Evolutionary conservation across 2,888 invertebrate genomes (phyloP).

Genomic region (Hydropsyche betteni): DNA sequence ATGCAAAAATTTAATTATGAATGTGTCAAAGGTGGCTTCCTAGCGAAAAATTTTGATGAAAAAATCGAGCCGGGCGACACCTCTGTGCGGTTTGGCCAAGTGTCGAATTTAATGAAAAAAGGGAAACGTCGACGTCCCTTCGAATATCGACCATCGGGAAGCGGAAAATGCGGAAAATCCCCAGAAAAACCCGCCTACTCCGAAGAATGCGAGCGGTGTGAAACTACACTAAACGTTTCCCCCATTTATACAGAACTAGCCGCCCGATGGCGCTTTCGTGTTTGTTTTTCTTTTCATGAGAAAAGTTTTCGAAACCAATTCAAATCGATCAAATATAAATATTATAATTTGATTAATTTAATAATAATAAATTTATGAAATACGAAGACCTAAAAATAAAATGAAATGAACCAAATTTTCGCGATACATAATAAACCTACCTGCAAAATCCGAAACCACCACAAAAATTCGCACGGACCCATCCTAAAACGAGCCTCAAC

Average conservation of each 20-base stretch:
- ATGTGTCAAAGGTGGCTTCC: not conserved
- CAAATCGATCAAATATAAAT: not conserved
- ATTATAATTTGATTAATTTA: too few relatives aligned
- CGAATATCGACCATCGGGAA: slow-evolving; percentile 41
- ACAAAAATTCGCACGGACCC: not conserved
- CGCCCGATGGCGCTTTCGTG: slow-evolving; percentile 32
- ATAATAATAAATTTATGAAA: too few relatives aligned
- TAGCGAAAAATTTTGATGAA: slow-evolving; percentile 15
- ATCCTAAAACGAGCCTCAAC: not conserved
- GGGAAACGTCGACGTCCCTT: slow-evolving; percentile 13
- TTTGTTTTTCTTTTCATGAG: not conserved
- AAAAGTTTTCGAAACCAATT: too few relatives aligned
- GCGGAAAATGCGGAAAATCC: slow-evolving; percentile 34
- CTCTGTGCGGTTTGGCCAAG: slow-evolving; percentile 44
- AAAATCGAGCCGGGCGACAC: slow-evolving; percentile 38
- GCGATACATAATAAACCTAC: too few relatives aligned
- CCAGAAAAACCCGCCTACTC: slow-evolving; percentile 29
- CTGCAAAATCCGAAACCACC: not conserved
- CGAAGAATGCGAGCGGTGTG: slow-evolving; percentile 39
- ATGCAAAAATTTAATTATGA: not conserved
- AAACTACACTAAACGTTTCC: slow-evolving; percentile 43
- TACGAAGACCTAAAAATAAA: too few relatives aligned
- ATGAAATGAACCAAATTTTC: too few relatives aligned
- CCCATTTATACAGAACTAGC: slow-evolving; percentile 28
- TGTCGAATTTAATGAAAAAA: slow-evolving; percentile 47